Percentiles rank a stretch among this genome's conserved stretches.
phyloP scores from a whole-genome alignment of 2,888 invertebrate genomes.

The Mycalesis mineus region DNA sequence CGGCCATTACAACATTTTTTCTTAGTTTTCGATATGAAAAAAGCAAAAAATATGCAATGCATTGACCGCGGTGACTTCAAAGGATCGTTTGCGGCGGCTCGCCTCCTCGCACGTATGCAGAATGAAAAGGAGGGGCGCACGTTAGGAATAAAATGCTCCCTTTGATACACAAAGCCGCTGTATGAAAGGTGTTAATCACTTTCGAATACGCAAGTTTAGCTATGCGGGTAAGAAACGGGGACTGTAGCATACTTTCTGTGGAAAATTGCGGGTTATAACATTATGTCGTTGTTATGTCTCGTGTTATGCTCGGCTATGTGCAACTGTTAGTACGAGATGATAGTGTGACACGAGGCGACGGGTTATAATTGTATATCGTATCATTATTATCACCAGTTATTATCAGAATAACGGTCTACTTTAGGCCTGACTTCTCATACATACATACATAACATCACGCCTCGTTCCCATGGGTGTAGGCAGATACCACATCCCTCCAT shows the following conservation, averaged over 20 bases:
- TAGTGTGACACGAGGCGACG: neutral
- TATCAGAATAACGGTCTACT: no score
- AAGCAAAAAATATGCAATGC: slow-evolving; percentile 60
- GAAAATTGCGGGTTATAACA: slow-evolving; percentile 4
- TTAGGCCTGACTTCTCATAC: no score
- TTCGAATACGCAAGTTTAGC: slow-evolving; percentile 15
- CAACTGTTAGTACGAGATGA: neutral
- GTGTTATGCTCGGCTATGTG: neutral
- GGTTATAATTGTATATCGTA: neutral
- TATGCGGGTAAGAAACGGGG: slow-evolving; percentile 8
- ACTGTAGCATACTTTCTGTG: slow-evolving; percentile 1
- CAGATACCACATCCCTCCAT: no score
- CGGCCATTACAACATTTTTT: slow-evolving; percentile 61
- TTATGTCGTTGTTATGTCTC: neutral
- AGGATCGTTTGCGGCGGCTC: slow-evolving; percentile 53
- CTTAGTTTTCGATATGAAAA: slow-evolving; percentile 70
- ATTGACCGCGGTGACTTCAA: slow-evolving; percentile 71
- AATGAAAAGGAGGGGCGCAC: slow-evolving; percentile 31
- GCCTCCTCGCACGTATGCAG: slow-evolving; percentile 39
- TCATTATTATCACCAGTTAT: no score
- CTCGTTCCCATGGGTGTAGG: no score
- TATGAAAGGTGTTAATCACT: slow-evolving; percentile 37
- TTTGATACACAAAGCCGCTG: slow-evolving; percentile 46
- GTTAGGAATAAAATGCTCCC: slow-evolving; percentile 47
- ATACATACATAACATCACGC: no score